Evolutionary conservation across 2,888 invertebrate species (phyloP), one percentile per base, ranked within the genome.

Genomic region (Anaspis maculata): DNA sequence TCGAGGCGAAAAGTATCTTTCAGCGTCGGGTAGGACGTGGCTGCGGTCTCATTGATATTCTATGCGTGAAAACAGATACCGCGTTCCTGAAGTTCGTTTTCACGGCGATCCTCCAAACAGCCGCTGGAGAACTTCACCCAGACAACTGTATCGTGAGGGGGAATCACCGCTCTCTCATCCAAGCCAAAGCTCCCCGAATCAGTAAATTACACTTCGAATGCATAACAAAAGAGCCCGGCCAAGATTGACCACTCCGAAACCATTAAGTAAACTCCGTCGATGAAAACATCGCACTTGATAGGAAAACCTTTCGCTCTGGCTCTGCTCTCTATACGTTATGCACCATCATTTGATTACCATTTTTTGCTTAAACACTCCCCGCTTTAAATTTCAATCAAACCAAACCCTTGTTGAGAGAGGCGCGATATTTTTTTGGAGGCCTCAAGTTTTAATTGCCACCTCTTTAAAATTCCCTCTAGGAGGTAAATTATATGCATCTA

Each of bases 41-140:
- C n/a, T 44, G 51, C 39, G 46, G 51, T 45, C 51, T 55, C 54
- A 55, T 55, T 56, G 51, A 51, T 54, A 54, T 56, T 54, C 54
- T 41, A 47, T 41, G 39, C 48, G 51, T 49, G 52, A 43, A 45
- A 48, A 48, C 48, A 48, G 51, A 52, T 51, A 53, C 44, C 44
- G 42, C 49, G 45, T 50, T 52, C 51, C 42, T 46, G 44, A 46
- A 51, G 48, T 52, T 51, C 49, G 48, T 51, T 51, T 44, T 42
- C 42, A 41, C 32, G 44, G 48, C 44, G n/a, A n/a, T 37, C 38
- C 42, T 37, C 26, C 41, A 46, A 48, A 46, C 42, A 46, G 36
- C 43, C 37, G 41, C 26, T 39, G 45, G 42, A 44, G 42, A 50
- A 47, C 43, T 47, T 45, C 24, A 33, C 28, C 26, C 36, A 40